phyloP scores from a whole-genome alignment of 2,113 vertebrate species.

The Antechinus flavipes region DNA sequence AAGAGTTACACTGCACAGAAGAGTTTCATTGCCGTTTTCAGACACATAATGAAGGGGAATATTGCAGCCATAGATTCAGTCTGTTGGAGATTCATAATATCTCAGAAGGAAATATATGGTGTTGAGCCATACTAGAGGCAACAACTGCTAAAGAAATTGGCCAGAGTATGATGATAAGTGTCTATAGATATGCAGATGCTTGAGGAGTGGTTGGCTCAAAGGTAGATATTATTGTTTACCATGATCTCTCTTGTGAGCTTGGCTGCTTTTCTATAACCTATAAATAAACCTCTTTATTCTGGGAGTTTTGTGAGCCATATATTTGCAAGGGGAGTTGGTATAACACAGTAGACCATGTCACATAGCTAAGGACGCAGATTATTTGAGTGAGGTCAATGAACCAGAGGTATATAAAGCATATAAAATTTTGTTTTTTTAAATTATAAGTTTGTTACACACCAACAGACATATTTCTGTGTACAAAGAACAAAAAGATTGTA shows the following conservation, averaged over 20 bases:
- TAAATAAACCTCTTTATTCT: background rate
- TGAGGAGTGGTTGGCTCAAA: too few species aligned
- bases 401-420: too few species aligned
- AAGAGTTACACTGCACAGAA: background rate
- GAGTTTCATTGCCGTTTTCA: background rate
- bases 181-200: background rate
- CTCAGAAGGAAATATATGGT: background rate
- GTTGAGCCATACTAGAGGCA: background rate
- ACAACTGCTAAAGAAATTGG: background rate
- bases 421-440: too few species aligned
- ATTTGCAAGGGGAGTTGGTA: too few species aligned
- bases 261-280: background rate
- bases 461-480: too few species aligned
- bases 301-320: too few species aligned
- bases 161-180: background rate
- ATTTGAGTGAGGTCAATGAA: too few species aligned
- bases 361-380: too few species aligned
- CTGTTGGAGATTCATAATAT: background rate
- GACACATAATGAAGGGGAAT: background rate
- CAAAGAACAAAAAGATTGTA: too few species aligned
- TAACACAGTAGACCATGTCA: too few species aligned
- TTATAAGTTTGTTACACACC: too few species aligned
- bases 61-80: background rate
- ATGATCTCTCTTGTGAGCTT: background rate
- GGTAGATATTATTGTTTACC: background rate